phyloP scores from a whole-genome alignment of 2,888 invertebrate species.

The Clistopyga incitator region DNA sequence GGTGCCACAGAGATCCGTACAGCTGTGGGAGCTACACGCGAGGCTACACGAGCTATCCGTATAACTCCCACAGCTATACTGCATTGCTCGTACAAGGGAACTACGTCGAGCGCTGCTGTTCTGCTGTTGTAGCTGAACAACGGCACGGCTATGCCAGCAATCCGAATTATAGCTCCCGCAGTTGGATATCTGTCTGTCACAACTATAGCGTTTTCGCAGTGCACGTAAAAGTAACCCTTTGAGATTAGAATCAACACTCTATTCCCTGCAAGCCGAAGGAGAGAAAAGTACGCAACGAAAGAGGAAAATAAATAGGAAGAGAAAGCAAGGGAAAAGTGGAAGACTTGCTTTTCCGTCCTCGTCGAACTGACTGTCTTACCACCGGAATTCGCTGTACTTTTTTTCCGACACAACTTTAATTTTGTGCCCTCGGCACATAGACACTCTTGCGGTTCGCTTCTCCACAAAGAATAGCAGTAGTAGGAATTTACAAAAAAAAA shows the following conservation, averaged over 20 bases:
- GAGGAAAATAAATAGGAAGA: neutral
- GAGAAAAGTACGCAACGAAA: neutral
- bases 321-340: neutral
- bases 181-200: too few relatives aligned
- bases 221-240: conserved; percentile 13
- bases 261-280: conserved; percentile 3
- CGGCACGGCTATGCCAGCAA: too few relatives aligned
- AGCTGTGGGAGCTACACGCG: too few relatives aligned
- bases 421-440: conserved; percentile 1
- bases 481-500: conserved; percentile 3
- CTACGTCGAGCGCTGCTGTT: too few relatives aligned
- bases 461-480: neutral
- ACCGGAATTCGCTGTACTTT: neutral
- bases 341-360: neutral
- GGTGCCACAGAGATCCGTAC: too few relatives aligned
- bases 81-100: too few relatives aligned
- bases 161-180: too few relatives aligned
- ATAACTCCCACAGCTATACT: too few relatives aligned
- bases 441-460: neutral
- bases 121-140: too few relatives aligned
- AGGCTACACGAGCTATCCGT: too few relatives aligned
- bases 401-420: neutral
- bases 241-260: conserved; percentile 44
- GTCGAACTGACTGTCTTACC: neutral
- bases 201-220: too few relatives aligned